These are phyloP conservation scores for Ditylenchus dipsaci DNA, from an alignment of 1,140 invertebrate species.

Conservation along the genomic window DNA sequence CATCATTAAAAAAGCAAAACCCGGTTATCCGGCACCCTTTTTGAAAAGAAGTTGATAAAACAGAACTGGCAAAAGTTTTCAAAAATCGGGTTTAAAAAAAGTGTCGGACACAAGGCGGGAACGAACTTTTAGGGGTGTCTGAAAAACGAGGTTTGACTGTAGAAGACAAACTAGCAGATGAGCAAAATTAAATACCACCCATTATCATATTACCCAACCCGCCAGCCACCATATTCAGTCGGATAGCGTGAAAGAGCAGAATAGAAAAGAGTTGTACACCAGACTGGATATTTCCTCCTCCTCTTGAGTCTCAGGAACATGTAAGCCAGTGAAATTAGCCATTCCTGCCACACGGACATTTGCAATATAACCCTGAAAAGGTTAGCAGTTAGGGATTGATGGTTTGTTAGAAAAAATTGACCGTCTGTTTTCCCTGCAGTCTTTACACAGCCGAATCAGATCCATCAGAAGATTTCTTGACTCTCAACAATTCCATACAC, in stretches of 20 bases:
- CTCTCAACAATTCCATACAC: constrained; percentile 81
- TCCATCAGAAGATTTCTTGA: constrained; percentile 88
- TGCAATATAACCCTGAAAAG: constrained; percentile 71
- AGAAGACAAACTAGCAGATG: no score
- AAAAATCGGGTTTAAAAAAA: no score
- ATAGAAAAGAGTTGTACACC: constrained; percentile 93
- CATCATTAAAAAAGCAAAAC: no score
- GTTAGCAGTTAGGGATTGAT: not conserved
- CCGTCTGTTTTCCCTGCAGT: constrained; percentile 87
- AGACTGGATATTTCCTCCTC: constrained; percentile 95
- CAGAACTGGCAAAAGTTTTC: no score
- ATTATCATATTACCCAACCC: constrained; percentile 78
- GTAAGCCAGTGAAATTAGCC: constrained; percentile 96
- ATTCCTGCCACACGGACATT: constrained; percentile 99
- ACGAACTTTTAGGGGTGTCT: no score
- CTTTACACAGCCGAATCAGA: constrained; percentile 91
- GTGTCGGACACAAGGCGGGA: no score
- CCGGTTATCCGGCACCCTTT: no score
- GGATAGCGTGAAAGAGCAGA: constrained; percentile 96
- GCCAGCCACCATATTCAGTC: constrained; percentile 99
- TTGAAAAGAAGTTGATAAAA: no score
- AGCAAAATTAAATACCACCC: no score
- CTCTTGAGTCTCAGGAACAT: constrained; percentile 87
- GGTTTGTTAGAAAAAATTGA: constrained; percentile 28
- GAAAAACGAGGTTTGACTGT: no score